Base-by-base conservation (phyloP, 2,888 invertebrate genomes). In the Lithophane semibrunnea region DNA sequence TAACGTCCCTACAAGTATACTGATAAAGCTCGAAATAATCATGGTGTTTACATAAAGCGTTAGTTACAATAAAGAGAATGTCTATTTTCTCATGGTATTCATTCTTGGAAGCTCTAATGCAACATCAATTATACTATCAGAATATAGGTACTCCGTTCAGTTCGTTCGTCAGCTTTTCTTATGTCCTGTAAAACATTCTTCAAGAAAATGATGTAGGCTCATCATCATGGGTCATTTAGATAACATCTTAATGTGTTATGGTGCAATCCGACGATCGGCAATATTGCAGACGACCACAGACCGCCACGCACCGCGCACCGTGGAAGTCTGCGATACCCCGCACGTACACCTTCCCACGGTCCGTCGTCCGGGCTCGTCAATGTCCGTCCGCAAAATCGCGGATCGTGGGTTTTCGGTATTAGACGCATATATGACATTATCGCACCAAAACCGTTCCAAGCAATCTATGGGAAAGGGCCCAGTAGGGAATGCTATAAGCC, bases 381-480 rank as follows among this genome's bases (percentile, higher is more conserved):
- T 29, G 29, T 29, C 29, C 29, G 29, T 29, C 29, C 29, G 29
- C 29, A 29, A 29, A 29, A 29, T 29, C 29, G 29, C 29, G 29
- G 29, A 29, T 29, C 29, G 29, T 29, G 29, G 29, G 29, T 1
- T 29, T 29, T 29, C 29, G 29, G 29, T 29, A 29, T 29, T 29
- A 4, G 56, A 61, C 58, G 21, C 21, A 12, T 65, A 65, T 54
- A 52, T 75, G 44, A 65, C 21, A 60, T 24, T 78, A 37, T 42
- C 54, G 16, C 37, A 44, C 24, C n/a, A 64, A 52, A 65, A 81
- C 44, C 29, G 12, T 47, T 44, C 24, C 44, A 65, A 29, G 49
- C 24, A 77, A 82, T 79, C 54, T 61, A 66, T 66, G 54, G 77
- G n/a, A 77, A 79, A 82, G 47, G 44, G 21, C 60, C 58, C 83